Percentiles rank a stretch among this genome's conserved stretches.
These are phyloP conservation scores for Hyperoodon ampullatus DNA, from an alignment of 2,113 vertebrate genomes.

Conservation along the genomic window DNA sequence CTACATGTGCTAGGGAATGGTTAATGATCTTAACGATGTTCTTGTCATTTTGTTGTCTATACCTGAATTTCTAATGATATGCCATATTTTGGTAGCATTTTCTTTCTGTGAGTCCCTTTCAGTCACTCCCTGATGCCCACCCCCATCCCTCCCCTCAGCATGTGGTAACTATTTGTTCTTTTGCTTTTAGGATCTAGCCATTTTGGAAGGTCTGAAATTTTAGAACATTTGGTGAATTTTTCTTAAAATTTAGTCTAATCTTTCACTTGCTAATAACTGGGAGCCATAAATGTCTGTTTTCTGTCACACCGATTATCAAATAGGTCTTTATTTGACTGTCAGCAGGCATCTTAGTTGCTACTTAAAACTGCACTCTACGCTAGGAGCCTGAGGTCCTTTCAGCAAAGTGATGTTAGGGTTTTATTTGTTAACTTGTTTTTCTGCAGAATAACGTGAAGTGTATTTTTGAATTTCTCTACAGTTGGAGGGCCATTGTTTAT, in stretches of 20 bases:
- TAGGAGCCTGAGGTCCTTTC: not conserved
- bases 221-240: constrained; percentile 64
- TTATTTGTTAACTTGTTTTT: constrained; percentile 50
- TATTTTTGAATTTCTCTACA: not conserved
- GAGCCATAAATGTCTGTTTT: constrained; percentile 44
- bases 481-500: not conserved
- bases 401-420: constrained; percentile 8
- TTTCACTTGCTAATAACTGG: constrained; percentile 53
- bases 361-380: constrained; percentile 50
- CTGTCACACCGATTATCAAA: constrained; percentile 50
- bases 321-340: constrained; percentile 51
- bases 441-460: constrained; percentile 20
- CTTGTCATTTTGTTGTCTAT: not conserved
- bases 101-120: constrained; percentile 48
- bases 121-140: not conserved
- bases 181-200: constrained; percentile 38
- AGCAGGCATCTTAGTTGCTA: constrained; percentile 33
- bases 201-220: constrained; percentile 52
- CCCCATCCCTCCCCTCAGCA: not conserved
- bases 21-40: constrained; percentile 1
- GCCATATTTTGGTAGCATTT: constrained; percentile 30
- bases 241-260: constrained; percentile 43
- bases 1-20: constrained; percentile 9
- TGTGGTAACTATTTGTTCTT: constrained; percentile 60
- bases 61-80: not conserved